These are phyloP conservation scores for Drosophila subobscura DNA, from an alignment of 1,140 invertebrate genomes.

Conservation along the genomic window DNA sequence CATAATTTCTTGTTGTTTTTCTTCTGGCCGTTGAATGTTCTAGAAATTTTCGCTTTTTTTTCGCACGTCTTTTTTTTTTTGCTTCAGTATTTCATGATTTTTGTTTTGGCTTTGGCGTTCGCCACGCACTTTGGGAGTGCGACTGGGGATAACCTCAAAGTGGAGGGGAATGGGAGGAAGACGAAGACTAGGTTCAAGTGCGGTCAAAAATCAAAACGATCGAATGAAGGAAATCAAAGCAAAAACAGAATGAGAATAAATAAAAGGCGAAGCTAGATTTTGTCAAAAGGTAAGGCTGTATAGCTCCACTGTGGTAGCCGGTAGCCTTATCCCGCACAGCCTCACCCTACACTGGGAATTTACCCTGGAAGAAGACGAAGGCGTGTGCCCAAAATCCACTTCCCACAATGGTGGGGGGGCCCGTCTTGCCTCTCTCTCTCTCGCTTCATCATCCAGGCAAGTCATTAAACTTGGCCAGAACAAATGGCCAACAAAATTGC, in stretches of 20 bases:
- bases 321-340: too few relatives aligned
- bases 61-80: constrained; percentile 63
- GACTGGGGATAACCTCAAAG: not conserved
- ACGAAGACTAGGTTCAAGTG: constrained; percentile 36
- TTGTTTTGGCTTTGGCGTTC: constrained; percentile 72
- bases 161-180: not conserved
- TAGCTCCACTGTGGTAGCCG: too few relatives aligned
- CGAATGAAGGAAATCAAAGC: not conserved
- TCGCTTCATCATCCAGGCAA: not conserved
- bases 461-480: constrained; percentile 35
- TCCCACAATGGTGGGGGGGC: constrained; percentile 6
- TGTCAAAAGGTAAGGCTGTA: too few relatives aligned
- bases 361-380: too few relatives aligned
- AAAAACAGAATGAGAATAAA: too few relatives aligned
- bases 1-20: constrained; percentile 54
- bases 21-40: constrained; percentile 10
- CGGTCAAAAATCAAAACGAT: constrained; percentile 44
- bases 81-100: constrained; percentile 35
- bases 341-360: too few relatives aligned
- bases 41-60: constrained; percentile 51
- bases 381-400: too few relatives aligned
- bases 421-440: not conserved
- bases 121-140: constrained; percentile 3
- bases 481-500: constrained; percentile 11
- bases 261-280: too few relatives aligned